Conservation (phyloP, 2,888 invertebrate genomes). For the Eulithis testata region DNA sequence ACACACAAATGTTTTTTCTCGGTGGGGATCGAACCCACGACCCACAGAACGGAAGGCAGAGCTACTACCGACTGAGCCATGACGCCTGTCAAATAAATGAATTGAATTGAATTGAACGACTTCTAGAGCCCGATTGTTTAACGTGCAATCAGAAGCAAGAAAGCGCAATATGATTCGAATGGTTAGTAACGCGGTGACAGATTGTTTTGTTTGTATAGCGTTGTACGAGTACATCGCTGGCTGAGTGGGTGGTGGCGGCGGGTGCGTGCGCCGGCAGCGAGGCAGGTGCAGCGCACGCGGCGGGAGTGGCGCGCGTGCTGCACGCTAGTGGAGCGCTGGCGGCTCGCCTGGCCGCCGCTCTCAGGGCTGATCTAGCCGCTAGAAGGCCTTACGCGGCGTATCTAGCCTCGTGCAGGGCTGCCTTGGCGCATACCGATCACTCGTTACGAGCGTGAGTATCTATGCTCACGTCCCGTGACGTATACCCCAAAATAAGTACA, state of each 20-base stretch:
- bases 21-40: too few species aligned
- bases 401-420: conserved; percentile 69
- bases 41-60: too few species aligned
- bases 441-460: conserved; percentile 55
- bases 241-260: conserved; percentile 70
- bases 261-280: conserved; percentile 54
- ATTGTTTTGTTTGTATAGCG: conserved; percentile 52
- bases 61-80: too few species aligned
- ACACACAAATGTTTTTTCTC: too few species aligned
- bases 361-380: conserved; percentile 75
- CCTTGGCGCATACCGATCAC: conserved; percentile 63
- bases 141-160: too few species aligned
- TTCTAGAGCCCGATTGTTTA: too few species aligned
- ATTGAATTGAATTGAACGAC: too few species aligned
- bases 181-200: neutral
- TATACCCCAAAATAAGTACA: too few species aligned
- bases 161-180: too few species aligned
- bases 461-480: too few species aligned
- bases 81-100: too few species aligned
- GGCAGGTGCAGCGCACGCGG: conserved; percentile 53
- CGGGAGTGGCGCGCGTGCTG: conserved; percentile 49
- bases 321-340: conserved; percentile 42
- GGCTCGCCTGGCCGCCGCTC: conserved; percentile 64
- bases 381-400: conserved; percentile 74
- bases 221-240: conserved; percentile 65